These are phyloP conservation scores for Mactra quadrangularis DNA, from an alignment of 1,140 invertebrate species.

Conservation along the genomic window DNA sequence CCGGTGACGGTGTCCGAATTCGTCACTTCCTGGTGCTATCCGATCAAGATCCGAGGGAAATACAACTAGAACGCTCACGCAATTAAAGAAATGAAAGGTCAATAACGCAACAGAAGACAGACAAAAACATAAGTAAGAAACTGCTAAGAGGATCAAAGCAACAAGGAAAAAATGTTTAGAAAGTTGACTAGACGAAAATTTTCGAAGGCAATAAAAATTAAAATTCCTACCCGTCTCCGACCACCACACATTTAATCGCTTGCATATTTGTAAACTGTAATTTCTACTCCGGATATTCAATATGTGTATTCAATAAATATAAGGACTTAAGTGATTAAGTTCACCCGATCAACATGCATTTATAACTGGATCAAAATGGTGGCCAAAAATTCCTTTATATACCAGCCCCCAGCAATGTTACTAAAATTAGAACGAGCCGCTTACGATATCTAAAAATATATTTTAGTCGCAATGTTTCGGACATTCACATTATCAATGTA, in stretches of 20 bases:
- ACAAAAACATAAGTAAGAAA: no score
- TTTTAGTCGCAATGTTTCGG: constrained; percentile 11
- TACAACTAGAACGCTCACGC: no score
- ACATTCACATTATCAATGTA: background rate
- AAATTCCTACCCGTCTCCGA: constrained; percentile 43
- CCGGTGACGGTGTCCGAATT: no score
- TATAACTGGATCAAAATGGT: constrained; percentile 48
- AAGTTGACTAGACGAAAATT: background rate
- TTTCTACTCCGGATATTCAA: background rate
- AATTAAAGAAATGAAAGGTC: no score
- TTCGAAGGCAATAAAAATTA: background rate
- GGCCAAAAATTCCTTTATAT: constrained; percentile 32
- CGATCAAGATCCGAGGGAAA: no score
- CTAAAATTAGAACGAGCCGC: constrained; percentile 24
- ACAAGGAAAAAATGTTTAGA: no score
- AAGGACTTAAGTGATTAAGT: no score
- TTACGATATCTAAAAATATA: constrained; percentile 12
- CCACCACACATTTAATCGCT: constrained; percentile 42
- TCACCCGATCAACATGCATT: constrained; percentile 32
- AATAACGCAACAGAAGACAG: no score
- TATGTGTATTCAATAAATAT: no score
- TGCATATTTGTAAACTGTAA: constrained; percentile 11
- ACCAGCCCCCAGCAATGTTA: constrained; percentile 45
- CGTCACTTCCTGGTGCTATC: no score
- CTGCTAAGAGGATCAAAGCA: constrained; percentile 3